Base-by-base conservation (phyloP, 2,113 vertebrate species). In the Lampris incognitus region DNA sequence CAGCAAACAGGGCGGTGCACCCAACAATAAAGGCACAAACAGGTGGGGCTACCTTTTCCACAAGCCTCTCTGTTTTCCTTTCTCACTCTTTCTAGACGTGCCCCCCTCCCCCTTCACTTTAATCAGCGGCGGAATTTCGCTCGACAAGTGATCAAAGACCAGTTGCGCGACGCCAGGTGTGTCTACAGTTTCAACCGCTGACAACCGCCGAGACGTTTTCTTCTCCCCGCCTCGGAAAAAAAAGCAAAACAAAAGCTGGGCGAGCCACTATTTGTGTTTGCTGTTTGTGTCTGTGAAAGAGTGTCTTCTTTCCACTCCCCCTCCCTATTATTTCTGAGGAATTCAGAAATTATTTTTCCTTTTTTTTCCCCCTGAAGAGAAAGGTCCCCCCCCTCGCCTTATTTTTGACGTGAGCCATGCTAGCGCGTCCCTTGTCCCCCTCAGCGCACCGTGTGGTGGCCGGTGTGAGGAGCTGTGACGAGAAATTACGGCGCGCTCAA, bases 91-190 rank as follows among this genome's bases (percentile, higher is more conserved):
- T 82, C 75, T 74, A 56, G 69, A 81, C 74, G 70, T 79, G 79
- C 77, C 84, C 81, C 67, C 70, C 78, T 72, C 78, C 76, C 81
- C 82, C 85, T 79, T 85, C 86, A 83, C 89, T 93, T 91, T 93
- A 93, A 93, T 94, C 92, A 91, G 88, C 89, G 83, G 88, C 37
- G 87, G 91, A 91, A 92, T 94, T 94, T 92, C 88, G 88, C 89
- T 90, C 83, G 92, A 93, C 91, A 92, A 85, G 86, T 93, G 92
- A 94, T 94, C 92, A 94, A 94, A 94, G 92, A 85, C 38, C 56
- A 65, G 88, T 87, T 75, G 69, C 74, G 67, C 75, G 87, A 86
- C 79, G 82, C 91, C 92, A 94, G 92, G 92, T 93, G 92, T 78
- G 74, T 81, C 84, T 88, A 85, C 81, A 88, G 85, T 90, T 86